Percentiles rank a stretch among this genome's conserved stretches.
These are phyloP conservation scores for Circaetus gallicus DNA, from an alignment of 2,113 vertebrate genomes.

Conservation along the genomic window DNA sequence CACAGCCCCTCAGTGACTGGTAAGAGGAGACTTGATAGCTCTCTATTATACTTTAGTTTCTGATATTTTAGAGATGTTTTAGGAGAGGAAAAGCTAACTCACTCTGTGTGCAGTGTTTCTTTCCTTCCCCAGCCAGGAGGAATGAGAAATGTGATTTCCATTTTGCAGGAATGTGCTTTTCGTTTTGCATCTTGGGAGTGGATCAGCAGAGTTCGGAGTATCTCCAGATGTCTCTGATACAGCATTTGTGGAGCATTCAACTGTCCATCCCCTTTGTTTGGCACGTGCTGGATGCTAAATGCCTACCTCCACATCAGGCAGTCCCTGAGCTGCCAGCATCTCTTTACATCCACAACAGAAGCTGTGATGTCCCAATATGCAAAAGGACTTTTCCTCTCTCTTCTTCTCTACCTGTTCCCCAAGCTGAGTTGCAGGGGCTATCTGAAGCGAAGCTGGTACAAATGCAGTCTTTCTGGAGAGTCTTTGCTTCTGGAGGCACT, in stretches of 20 bases:
- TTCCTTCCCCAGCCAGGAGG: background rate
- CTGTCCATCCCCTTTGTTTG: rapidly evolving
- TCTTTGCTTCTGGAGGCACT: background rate
- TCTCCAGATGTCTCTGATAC: background rate
- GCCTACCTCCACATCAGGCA: background rate
- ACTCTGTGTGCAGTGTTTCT: background rate
- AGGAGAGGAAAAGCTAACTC: background rate
- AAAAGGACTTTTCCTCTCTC: background rate
- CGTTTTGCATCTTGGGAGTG: background rate
- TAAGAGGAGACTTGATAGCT: background rate
- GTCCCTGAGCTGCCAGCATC: background rate
- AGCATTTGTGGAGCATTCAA: background rate
- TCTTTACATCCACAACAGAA: background rate
- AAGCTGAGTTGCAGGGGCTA: background rate
- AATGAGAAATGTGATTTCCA: background rate
- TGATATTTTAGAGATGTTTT: background rate
- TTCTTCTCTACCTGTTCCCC: background rate
- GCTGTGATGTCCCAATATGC: background rate
- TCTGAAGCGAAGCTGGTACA: background rate
- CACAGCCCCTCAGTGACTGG: background rate
- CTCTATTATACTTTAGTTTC: background rate
- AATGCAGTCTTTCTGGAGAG: background rate
- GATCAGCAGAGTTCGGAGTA: background rate
- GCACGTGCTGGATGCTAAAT: background rate
- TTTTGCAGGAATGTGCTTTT: background rate